Evolutionary conservation across 1,140 invertebrate genomes (phyloP), one percentile per base, ranked within the genome.

Genomic region (Dryas iulia): DNA sequence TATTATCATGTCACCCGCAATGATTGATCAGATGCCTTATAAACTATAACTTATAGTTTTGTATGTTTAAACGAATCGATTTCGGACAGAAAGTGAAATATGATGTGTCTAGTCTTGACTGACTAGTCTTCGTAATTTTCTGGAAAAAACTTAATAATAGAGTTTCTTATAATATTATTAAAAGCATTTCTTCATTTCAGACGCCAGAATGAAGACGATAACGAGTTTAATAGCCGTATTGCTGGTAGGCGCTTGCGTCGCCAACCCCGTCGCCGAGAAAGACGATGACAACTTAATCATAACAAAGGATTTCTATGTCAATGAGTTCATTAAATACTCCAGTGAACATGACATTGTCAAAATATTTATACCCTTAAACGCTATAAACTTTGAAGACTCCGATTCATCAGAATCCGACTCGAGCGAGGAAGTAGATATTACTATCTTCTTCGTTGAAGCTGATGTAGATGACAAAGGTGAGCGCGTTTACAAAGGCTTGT

Each of bases 271-370:
- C 21, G 52, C 71, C 59, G 68, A 76, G 3, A 59, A 76, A 0
- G 66, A 76, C 0, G 75, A 85, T 24, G 71, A 77, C 0, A 62
- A 69, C 0, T n/a, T 80, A 0, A 18, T 69, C 7, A 57, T 89
- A 7, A 71, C 63, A 0, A 56, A 74, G 59, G 74, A 82, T 0
- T 79, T 82, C 30, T 89, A 77, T 56, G 56, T 52, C 0, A 61
- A 80, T 0, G 33, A 71, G 12, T 59, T 82, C 10, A 57, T 77
- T 3, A 74, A 82, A 47, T 84, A 88, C 66, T 77, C 61, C 14
- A 62, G 67, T 1, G 24, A 84, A 30, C 66, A 89, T 47, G 82
- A 89, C n/a, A 86, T 89, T 10, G 77, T 87, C 10, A 83, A 80
- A 0, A 58, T 89, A 3, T 10, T 83, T 5, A 64, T 84, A 4